Conservation (phyloP, 2,888 invertebrate genomes). For the Noctua pronuba region DNA sequence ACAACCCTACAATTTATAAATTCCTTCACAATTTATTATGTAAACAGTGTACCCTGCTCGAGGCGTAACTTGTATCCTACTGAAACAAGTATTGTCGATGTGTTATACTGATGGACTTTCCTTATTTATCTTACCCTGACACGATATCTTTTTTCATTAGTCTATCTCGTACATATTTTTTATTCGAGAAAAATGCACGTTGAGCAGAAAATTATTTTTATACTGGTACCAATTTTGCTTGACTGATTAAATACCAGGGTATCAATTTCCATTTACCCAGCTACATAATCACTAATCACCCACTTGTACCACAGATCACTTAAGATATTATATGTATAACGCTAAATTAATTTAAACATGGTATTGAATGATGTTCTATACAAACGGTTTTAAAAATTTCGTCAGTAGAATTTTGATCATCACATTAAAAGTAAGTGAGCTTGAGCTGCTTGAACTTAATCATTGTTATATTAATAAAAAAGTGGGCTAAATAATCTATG, state of each 20-base stretch:
- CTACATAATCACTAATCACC: neutral
- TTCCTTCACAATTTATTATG: constrained; percentile 35
- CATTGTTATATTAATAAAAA: neutral
- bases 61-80: constrained; percentile 63
- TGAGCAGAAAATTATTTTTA: neutral
- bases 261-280: neutral
- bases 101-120: constrained; percentile 24
- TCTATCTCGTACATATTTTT: constrained; percentile 1
- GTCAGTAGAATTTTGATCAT: neutral
- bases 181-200: neutral
- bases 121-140: constrained; percentile 13
- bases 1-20: constrained; percentile 32
- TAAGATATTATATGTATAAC: neutral
- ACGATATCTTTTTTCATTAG: neutral
- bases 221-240: neutral
- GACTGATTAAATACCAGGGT: neutral
- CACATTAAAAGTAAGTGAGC: neutral
- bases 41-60: constrained; percentile 70
- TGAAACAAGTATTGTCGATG: constrained; percentile 66
- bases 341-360: neutral
- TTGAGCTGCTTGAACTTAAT: neutral
- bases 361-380: neutral
- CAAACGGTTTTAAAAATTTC: neutral
- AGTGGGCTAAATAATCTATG: neutral
- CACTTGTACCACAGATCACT: neutral